A percentile compares a stretch with the other conserved stretches of the same genome.
These are phyloP conservation scores for Pedionomus torquatus DNA, from an alignment of 2,113 vertebrate species.

Conservation along the genomic window DNA sequence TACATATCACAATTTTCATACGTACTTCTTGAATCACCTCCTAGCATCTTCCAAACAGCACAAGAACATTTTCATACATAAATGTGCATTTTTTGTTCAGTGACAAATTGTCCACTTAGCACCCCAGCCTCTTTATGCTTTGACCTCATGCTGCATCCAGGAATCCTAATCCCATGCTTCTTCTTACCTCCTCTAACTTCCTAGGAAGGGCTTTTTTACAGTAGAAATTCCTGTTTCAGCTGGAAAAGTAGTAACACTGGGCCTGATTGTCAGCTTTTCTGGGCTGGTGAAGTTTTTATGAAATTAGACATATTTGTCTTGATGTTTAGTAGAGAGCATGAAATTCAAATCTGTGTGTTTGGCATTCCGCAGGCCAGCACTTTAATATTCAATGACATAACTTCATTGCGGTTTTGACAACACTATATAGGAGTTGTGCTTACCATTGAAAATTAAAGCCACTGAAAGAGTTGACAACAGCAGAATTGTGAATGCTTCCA, in stretches of 20 bases:
- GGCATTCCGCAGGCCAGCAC: slow-evolving; percentile 73
- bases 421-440: slow-evolving; percentile 82
- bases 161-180: not conserved
- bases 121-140: not conserved
- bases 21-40: not conserved
- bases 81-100: not conserved
- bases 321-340: slow-evolving; percentile 83
- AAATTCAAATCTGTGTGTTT: slow-evolving; percentile 83
- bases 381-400: slow-evolving; percentile 88
- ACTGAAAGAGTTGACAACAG: slow-evolving; percentile 84
- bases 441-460: slow-evolving; percentile 86
- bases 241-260: slow-evolving; percentile 15
- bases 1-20: not conserved
- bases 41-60: not conserved
- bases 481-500: slow-evolving; percentile 81
- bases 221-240: slow-evolving; percentile 37
- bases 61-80: not conserved
- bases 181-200: not conserved
- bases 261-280: slow-evolving; percentile 71
- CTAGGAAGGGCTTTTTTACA: not conserved
- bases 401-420: slow-evolving; percentile 85
- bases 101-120: not conserved
- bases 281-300: slow-evolving; percentile 76
- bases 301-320: slow-evolving; percentile 86
- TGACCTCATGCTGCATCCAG: not conserved